Evolutionary conservation across 2,888 invertebrate species (phyloP), one percentile per base, ranked within the genome.

Genomic region (Sinhomidia bicolor): DNA sequence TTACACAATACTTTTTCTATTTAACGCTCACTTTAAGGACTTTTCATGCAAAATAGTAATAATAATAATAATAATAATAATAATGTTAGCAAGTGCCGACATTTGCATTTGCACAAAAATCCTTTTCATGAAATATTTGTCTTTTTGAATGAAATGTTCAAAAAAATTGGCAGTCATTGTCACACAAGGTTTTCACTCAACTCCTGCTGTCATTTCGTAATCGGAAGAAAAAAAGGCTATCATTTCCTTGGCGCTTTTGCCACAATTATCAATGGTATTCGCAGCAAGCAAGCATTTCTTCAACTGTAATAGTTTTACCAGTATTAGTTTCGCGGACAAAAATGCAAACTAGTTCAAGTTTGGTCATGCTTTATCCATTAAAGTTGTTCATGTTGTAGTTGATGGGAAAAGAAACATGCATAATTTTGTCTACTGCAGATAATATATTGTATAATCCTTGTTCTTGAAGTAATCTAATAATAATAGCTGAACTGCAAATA

Each of bases 261-360:
- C 68, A 20, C 7, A 26, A 29, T 29, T 14, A 62, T 62, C 29
- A 62, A 62, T 62, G 14, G 14, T 7, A 12, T n/a, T n/a, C n/a
- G n/a, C n/a, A n/a, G n/a, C n/a, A n/a, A n/a, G n/a, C 26, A 62
- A 14, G 3, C n/a, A 26, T 20, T 20, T 14, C 17, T 41, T 23
- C 7, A 3, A 65, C 14, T 3, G n/a, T 26, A 17, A 9, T 12
- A 36, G 12, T 4, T 12, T 9, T 23, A 71, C 20, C 23, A 71
- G 17, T 17, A 41, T 20, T 41, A 36, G 10, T 41, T 41, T 71
- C 41, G 20, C 41, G 20, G 36, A 41, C 10, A 20, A 71, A 71
- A 41, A 71, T 20, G 68, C 41, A 71, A 71, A 41, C 41, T 71
- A 71, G 68, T 71, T 71, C 68, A 71, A 41, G 68, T 71, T 71